Evolutionary conservation across 2,797 vertebrate genomes (phyloP), one percentile per base, ranked within the genome.

Genomic region (Ceryle rudis): DNA sequence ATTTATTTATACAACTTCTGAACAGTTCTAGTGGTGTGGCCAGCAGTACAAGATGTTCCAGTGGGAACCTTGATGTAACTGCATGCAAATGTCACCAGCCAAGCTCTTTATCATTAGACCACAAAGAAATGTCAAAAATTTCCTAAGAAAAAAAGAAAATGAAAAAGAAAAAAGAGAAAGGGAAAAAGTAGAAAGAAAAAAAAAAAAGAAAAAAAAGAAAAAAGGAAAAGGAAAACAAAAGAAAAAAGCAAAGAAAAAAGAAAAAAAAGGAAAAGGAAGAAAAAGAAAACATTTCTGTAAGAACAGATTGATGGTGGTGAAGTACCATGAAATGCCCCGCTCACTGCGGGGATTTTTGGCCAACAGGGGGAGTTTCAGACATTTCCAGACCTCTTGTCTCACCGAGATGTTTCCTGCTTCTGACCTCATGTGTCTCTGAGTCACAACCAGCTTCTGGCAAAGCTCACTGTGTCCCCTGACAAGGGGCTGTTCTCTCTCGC

Each of bases 251-350:
- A 23, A 49, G 11, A 14, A 51, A 26, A 49, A 49, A 7, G 14
- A 26, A 26, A 15, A 51, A 14, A 21, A 23, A 47, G 8, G 19
- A 6, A 72, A 72, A 9, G 0, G 17, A 41, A 18, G 3, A 15
- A 6, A 74, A 39, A 44, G 1, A 25, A 55, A 47, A 47, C 23
- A 35, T 33, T 83, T 72, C 31, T 65, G 2, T 87, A 39, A 44
- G 87, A 85, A 97, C 69, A 84, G 35, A 33, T 7, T 46, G 35
- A 19, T 41, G 95, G 80, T 83, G 93, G 94, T 97, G 96, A 97
- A 97, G 95, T 92, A 95, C 95, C 95, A 72, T 54, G 81, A 96
- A 97, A 96, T 54, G 91, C 88, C 96, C 94, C 88, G 19, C 73
- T 73, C 72, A 61, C 75, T 35, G 64, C 62, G 79, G 64, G 60